Evolutionary conservation across 2,113 vertebrate species (phyloP).

Genomic region (Heptranchias perlo): DNA sequence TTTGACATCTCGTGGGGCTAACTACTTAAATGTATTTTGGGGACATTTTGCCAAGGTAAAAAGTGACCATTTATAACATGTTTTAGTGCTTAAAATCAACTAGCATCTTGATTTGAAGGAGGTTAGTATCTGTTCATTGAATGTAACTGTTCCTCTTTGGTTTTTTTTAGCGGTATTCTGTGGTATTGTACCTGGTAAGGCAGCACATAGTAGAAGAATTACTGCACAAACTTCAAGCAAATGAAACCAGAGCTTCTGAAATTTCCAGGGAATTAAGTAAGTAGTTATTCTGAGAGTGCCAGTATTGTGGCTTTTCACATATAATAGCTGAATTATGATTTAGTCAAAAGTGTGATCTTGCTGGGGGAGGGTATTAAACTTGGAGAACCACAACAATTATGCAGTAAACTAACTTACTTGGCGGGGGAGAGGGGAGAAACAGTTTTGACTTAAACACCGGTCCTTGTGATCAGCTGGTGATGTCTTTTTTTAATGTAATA

Average conservation of each 20-base stretch:
- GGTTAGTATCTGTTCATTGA: background rate
- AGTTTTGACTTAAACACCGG: too few relatives aligned
- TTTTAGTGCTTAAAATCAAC: constrained; percentile 1
- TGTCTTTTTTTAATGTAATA: too few relatives aligned
- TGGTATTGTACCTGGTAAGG: constrained; percentile 85
- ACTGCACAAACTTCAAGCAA: constrained; percentile 85
- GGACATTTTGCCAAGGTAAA: constrained; percentile 94
- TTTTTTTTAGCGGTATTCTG: constrained; percentile 77
- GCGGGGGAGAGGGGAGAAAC: too few relatives aligned
- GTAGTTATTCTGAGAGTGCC: constrained; percentile 43
- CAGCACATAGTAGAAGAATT: constrained; percentile 89
- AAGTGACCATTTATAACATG: background rate
- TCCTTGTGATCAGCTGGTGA: too few relatives aligned
- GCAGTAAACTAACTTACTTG: background rate
- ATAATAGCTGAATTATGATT: background rate
- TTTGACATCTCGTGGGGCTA: constrained; percentile 76
- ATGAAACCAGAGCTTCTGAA: constrained; percentile 85
- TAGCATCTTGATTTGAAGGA: background rate
- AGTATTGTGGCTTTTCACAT: background rate
- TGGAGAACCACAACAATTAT: background rate
- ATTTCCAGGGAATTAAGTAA: constrained; percentile 91
- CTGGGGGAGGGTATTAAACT: background rate
- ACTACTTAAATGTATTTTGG: constrained; percentile 91
- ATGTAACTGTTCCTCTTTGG: background rate
- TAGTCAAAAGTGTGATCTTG: background rate